Evolutionary conservation across 1,140 invertebrate species (phyloP).

Genomic region (Brachionus rubens): DNA sequence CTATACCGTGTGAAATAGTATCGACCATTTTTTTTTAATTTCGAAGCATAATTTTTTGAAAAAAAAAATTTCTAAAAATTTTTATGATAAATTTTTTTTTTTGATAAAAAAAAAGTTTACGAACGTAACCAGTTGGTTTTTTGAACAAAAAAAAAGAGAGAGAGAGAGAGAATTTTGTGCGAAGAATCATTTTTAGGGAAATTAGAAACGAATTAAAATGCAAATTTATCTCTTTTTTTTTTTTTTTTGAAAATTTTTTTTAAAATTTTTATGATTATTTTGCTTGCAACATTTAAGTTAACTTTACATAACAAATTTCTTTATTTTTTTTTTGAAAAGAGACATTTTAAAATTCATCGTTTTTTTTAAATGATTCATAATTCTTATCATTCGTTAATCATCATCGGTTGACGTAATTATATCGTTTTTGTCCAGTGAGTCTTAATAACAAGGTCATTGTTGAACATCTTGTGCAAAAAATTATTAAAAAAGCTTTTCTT

Average conservation of each 20-base stretch:
- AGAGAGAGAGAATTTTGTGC: background rate
- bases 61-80: constrained; percentile 4
- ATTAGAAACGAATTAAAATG: constrained; percentile 21
- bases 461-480: too few species aligned
- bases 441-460: too few species aligned
- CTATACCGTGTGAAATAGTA: background rate
- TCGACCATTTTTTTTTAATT: background rate
- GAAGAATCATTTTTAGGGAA: background rate
- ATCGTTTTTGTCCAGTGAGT: too few species aligned
- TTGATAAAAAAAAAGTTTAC: too few species aligned
- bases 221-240: constrained; percentile 17
- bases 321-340: background rate
- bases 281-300: constrained; percentile 1
- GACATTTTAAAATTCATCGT: too few species aligned
- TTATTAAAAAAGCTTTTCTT: too few species aligned
- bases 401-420: too few species aligned
- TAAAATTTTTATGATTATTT: background rate
- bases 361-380: too few species aligned
- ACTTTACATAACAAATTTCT: background rate
- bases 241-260: constrained; percentile 7
- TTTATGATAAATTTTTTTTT: constrained; percentile 35
- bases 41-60: background rate
- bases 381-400: too few species aligned
- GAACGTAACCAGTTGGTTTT: constrained; percentile 20
- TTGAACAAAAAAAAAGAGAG: too few species aligned